phyloP scores from a whole-genome alignment of 92 coral and sea anemone genomes.

The Phenganax marumi region DNA sequence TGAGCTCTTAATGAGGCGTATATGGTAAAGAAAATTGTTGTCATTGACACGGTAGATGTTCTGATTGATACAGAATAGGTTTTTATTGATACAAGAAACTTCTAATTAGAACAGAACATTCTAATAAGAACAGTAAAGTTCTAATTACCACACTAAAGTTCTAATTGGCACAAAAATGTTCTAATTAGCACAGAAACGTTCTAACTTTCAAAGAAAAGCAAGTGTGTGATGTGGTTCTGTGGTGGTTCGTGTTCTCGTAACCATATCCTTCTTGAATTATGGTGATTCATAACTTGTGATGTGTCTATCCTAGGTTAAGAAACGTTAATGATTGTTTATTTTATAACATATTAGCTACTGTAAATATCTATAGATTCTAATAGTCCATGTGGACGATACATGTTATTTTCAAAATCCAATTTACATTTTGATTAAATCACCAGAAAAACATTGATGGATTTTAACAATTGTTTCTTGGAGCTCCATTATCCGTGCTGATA shows the following conservation, averaged over 20 bases:
- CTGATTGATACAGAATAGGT: too few species aligned
- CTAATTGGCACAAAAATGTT: not conserved
- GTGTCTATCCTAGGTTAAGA: conserved; percentile 11
- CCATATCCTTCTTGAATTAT: conserved; percentile 16
- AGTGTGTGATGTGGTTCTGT: not conserved
- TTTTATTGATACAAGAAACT: too few species aligned
- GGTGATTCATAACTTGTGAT: conserved; percentile 13
- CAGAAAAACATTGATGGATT: too few species aligned
- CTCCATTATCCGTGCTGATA: too few species aligned
- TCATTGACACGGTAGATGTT: not conserved
- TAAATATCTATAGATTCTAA: conserved; percentile 18
- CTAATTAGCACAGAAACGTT: not conserved
- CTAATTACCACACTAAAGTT: not conserved
- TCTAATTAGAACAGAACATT: too few species aligned
- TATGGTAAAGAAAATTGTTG: not conserved
- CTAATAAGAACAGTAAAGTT: too few species aligned
- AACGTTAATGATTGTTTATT: not conserved
- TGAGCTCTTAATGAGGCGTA: not conserved
- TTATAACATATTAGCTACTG: conserved; percentile 15
- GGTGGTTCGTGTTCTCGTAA: conserved; percentile 2
- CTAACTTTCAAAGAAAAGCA: not conserved
- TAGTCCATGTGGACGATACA: not conserved
- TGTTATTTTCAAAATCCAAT: too few species aligned
- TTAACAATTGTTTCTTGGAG: too few species aligned
- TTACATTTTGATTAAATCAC: too few species aligned